Percentiles rank a stretch among this genome's conserved stretches.
These are phyloP conservation scores for Ophthalmotilapia sp. DNA, from an alignment of 2,113 vertebrate species.

Conservation along the genomic window DNA sequence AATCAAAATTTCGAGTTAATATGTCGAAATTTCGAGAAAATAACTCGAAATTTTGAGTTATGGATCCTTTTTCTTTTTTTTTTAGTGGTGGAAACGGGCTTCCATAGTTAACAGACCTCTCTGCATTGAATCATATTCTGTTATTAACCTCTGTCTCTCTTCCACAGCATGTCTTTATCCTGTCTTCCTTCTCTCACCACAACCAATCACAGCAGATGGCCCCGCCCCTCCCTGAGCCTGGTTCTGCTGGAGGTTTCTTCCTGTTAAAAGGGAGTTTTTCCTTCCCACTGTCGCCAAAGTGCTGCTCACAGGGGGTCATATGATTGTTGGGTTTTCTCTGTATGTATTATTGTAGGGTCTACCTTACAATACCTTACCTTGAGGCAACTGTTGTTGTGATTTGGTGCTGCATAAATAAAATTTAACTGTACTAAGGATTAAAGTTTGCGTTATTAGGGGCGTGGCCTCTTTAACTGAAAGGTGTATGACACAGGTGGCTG, in stretches of 20 bases:
- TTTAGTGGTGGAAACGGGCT: too few species aligned
- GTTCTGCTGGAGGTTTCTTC: rapidly evolving
- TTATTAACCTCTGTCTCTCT: not conserved
- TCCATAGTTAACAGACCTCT: not conserved
- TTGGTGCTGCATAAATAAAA: not conserved
- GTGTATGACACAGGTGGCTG: not conserved
- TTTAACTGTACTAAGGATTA: not conserved
- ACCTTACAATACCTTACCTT: not conserved
- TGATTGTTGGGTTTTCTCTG: not conserved
- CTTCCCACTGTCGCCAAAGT: rapidly evolving
- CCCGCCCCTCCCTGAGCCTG: not conserved
- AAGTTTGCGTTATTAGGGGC: not conserved
- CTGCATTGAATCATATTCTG: rapidly evolving
- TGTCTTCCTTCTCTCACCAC: not conserved
- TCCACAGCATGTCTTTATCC: too few species aligned
- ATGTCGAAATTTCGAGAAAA: too few species aligned
- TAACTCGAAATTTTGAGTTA: too few species aligned
- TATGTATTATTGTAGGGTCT: rapidly evolving
- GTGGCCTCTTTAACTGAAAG: not conserved
- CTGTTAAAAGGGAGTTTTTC: not conserved
- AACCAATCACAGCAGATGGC: not conserved
- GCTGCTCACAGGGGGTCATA: rapidly evolving
- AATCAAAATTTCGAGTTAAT: too few species aligned
- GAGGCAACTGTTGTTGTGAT: rapidly evolving
- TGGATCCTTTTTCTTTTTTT: too few species aligned